These are phyloP conservation scores for Microcebus jonahi DNA, from an alignment of 2,113 vertebrate species.

Conservation along the genomic window DNA sequence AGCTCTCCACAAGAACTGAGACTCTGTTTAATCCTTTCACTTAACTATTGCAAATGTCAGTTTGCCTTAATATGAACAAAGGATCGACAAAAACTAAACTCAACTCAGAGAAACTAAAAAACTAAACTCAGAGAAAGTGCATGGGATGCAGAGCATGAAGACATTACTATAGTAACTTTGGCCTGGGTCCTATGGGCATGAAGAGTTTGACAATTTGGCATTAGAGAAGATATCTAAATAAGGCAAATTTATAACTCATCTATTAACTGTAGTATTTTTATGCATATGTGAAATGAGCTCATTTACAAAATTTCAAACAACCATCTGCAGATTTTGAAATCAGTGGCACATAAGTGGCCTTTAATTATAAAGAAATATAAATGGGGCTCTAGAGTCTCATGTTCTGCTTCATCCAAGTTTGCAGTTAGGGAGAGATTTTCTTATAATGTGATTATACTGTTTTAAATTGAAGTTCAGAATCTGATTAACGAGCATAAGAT, in stretches of 20 bases:
- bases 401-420: neutral
- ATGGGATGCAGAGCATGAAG: neutral
- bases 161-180: neutral
- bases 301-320: constrained; percentile 56
- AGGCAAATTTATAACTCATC: neutral
- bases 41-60: neutral
- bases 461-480: constrained; percentile 65
- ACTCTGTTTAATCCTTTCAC: neutral
- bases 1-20: neutral
- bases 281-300: constrained; percentile 13
- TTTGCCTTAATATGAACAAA: constrained; percentile 44
- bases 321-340: constrained; percentile 24
- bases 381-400: constrained; percentile 24
- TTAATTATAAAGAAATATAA: constrained; percentile 59
- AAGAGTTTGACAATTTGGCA: neutral
- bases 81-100: neutral
- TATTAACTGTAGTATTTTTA: constrained; percentile 10
- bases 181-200: neutral
- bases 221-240: neutral
- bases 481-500: constrained; percentile 49
- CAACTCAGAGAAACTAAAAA: neutral
- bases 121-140: neutral
- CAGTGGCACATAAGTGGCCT: constrained; percentile 3
- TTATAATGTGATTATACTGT: constrained; percentile 47
- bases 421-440: constrained; percentile 8